These are phyloP conservation scores for Serilophus lunatus DNA, from an alignment of 2,113 vertebrate species.

Conservation along the genomic window DNA sequence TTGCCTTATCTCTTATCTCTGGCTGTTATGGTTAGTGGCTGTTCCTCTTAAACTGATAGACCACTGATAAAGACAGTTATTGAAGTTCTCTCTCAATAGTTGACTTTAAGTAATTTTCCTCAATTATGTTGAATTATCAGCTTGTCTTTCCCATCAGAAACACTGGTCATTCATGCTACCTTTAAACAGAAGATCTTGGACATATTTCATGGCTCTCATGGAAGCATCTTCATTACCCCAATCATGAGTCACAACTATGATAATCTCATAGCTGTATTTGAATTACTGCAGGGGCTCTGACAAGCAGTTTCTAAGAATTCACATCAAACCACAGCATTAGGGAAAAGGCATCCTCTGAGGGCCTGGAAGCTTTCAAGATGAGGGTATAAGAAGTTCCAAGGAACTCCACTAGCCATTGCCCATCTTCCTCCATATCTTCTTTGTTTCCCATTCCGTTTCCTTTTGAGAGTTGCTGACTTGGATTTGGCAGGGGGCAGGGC, in stretches of 20 bases:
- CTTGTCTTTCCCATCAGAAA: not conserved
- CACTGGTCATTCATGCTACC: not conserved
- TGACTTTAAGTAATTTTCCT: not conserved
- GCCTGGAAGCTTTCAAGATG: not conserved
- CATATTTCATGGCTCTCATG: not conserved
- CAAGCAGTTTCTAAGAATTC: not conserved
- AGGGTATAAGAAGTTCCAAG: not conserved
- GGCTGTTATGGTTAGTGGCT: not conserved
- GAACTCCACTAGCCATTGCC: not conserved
- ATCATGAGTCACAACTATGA: not conserved
- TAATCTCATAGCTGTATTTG: not conserved
- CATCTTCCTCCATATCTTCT: not conserved
- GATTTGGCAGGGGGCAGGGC: rapidly evolving
- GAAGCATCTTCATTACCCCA: not conserved
- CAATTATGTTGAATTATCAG: not conserved
- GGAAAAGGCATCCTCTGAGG: not conserved
- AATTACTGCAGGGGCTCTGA: not conserved
- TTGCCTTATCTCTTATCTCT: not conserved
- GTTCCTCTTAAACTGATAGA: not conserved
- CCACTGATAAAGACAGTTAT: not conserved
- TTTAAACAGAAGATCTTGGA: not conserved
- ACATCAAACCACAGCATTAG: not conserved
- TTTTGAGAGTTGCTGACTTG: not conserved
- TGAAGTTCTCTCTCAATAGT: not conserved
- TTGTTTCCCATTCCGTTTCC: not conserved